phyloP scores from a whole-genome alignment of 2,113 vertebrate genomes.

The Thryonomys swinderianus region DNA sequence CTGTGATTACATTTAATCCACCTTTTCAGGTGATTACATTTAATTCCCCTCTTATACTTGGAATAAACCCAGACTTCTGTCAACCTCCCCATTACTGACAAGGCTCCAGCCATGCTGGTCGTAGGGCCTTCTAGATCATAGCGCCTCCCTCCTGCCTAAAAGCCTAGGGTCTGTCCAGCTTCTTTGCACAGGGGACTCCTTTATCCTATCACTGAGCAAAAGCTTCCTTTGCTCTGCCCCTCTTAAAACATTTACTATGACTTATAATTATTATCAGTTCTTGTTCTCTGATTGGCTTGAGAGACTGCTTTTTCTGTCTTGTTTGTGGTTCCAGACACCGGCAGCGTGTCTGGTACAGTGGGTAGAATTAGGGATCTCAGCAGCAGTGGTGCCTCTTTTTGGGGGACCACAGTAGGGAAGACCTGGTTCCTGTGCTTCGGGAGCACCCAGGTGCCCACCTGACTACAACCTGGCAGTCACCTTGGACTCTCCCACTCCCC shows the following conservation, averaged over 20 bases:
- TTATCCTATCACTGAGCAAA: background rate
- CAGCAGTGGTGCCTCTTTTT: background rate
- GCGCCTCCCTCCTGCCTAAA: fast-evolving
- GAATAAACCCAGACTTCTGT: background rate
- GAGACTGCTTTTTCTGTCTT: background rate
- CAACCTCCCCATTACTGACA: background rate
- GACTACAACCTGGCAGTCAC: background rate
- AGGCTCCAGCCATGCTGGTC: background rate
- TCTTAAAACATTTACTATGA: background rate
- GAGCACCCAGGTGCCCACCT: background rate
- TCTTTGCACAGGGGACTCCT: background rate
- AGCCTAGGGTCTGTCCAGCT: background rate
- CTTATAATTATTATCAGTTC: background rate
- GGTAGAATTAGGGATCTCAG: background rate
- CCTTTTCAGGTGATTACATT: background rate
- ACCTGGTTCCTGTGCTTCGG: background rate
- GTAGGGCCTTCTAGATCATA: background rate
- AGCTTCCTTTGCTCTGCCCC: background rate
- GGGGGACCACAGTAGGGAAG: background rate
- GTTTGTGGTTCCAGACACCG: background rate
- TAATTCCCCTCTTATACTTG: background rate
- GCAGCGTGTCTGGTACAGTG: background rate
- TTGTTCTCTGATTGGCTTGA: background rate
- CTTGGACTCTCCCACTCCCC: too few relatives aligned
- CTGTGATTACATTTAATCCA: background rate